These are phyloP conservation scores for Bryconaethiops microstoma DNA, from an alignment of 2,797 vertebrate genomes.

Conservation along the genomic window DNA sequence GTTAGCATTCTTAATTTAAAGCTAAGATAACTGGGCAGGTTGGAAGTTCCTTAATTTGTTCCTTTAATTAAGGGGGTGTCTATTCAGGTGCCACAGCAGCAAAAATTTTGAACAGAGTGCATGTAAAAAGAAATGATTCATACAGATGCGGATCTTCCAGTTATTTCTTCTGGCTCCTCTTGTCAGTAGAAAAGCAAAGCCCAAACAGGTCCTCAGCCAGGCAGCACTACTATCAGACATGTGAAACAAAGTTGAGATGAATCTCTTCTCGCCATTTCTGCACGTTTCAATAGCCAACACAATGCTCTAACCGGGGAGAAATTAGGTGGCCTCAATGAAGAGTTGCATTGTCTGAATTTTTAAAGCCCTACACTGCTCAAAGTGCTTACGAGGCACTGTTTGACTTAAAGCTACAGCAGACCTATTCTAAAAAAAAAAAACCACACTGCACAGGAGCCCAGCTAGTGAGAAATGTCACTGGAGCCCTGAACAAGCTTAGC, in stretches of 20 bases:
- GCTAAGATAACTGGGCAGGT: too few species aligned
- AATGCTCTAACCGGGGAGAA: constrained; percentile 24
- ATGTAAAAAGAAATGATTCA: neutral
- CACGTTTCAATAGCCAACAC: constrained; percentile 2
- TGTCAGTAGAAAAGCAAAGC: neutral
- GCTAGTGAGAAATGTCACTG: neutral
- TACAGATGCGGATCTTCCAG: neutral
- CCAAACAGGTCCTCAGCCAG: neutral
- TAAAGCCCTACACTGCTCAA: constrained; percentile 50
- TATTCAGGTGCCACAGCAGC: neutral
- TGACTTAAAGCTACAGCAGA: constrained; percentile 59
- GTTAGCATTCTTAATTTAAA: neutral
- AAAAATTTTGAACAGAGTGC: neutral
- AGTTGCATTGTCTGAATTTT: constrained; percentile 52
- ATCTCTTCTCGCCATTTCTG: constrained; percentile 23
- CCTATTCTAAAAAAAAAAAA: constrained; percentile 24
- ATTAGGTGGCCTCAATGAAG: constrained; percentile 51
- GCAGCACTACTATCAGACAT: too few species aligned
- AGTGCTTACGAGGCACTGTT: constrained; percentile 59
- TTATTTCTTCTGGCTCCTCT: neutral
- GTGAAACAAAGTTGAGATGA: neutral
- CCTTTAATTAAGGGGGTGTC: neutral
- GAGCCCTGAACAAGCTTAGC: neutral
- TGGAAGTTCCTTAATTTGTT: neutral
- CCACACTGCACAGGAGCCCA: constrained; percentile 22